These are phyloP conservation scores for Parthenolecanium corni DNA, from an alignment of 2,888 invertebrate species.

Conservation along the genomic window DNA sequence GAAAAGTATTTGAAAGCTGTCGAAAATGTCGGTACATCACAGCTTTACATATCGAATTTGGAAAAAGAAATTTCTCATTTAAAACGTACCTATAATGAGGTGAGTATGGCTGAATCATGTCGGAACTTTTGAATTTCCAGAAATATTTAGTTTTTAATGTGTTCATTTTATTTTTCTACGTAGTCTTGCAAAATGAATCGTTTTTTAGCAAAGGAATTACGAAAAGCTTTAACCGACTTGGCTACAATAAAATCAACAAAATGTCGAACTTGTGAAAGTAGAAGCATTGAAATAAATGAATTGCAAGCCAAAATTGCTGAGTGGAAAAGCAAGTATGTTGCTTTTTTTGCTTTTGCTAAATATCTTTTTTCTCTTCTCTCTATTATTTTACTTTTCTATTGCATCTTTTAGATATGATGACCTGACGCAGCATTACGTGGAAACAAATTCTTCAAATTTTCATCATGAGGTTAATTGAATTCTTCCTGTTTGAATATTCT, in stretches of 20 bases:
- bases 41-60: conserved; percentile 34
- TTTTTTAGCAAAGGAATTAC: conserved; percentile 32
- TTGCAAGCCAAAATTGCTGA: conserved; percentile 34
- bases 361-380: background rate
- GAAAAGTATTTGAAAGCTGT: conserved; percentile 34
- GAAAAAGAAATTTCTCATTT: conserved; percentile 36
- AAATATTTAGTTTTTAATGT: no score
- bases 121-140: background rate
- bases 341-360: background rate
- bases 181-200: conserved; percentile 31
- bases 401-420: conserved; percentile 5
- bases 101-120: conserved; percentile 25
- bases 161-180: background rate
- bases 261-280: conserved; percentile 32
- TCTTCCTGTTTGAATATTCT: no score
- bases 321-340: conserved; percentile 35
- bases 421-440: background rate
- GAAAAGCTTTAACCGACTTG: conserved; percentile 32
- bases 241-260: conserved; percentile 33
- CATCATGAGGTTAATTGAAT: no score
- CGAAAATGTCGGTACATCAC: conserved; percentile 34
- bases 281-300: conserved; percentile 33
- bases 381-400: background rate
- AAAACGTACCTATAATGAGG: conserved; percentile 35
- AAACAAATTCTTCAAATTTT: background rate